Evolutionary conservation across 2,888 invertebrate genomes (phyloP).

Genomic region (Eledona agricola): DNA sequence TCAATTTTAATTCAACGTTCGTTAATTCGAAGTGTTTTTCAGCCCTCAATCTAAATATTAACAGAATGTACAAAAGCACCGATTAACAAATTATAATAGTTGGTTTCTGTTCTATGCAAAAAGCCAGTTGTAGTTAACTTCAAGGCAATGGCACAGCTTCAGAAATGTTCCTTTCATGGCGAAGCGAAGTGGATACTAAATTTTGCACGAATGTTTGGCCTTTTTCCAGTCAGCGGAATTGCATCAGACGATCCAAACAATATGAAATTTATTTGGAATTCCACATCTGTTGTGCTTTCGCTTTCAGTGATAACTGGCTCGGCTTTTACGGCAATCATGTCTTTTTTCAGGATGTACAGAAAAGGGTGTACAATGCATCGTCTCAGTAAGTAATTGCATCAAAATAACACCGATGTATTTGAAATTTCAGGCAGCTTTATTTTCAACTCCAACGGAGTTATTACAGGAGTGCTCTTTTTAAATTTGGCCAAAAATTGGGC

Average conservation of each 20-base stretch:
- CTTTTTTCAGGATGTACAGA: slow-evolving; percentile 6
- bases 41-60: no score
- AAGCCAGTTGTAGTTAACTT: no score
- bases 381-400: slow-evolving; percentile 18
- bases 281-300: slow-evolving; percentile 17
- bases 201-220: slow-evolving; percentile 21
- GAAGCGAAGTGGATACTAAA: slow-evolving; percentile 14
- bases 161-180: slow-evolving; percentile 9
- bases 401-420: slow-evolving; percentile 1
- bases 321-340: slow-evolving; percentile 5
- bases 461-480: slow-evolving; percentile 65
- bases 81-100: no score
- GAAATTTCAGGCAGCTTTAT: slow-evolving; percentile 58
- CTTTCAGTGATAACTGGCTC: slow-evolving; percentile 11
- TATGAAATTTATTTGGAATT: slow-evolving; percentile 15
- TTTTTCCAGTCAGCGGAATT: slow-evolving; percentile 17
- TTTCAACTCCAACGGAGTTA: slow-evolving; percentile 66
- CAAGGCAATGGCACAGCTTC: no score
- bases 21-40: no score
- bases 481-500: slow-evolving; percentile 64
- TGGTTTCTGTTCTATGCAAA: slow-evolving; percentile 1
- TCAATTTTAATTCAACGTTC: no score
- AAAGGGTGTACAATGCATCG: slow-evolving; percentile 7
- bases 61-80: no score
- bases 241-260: slow-evolving; percentile 1